Evolutionary conservation across 1,140 invertebrate species (phyloP), one percentile per base, ranked within the genome.

Genomic region (Pissodes strobi): DNA sequence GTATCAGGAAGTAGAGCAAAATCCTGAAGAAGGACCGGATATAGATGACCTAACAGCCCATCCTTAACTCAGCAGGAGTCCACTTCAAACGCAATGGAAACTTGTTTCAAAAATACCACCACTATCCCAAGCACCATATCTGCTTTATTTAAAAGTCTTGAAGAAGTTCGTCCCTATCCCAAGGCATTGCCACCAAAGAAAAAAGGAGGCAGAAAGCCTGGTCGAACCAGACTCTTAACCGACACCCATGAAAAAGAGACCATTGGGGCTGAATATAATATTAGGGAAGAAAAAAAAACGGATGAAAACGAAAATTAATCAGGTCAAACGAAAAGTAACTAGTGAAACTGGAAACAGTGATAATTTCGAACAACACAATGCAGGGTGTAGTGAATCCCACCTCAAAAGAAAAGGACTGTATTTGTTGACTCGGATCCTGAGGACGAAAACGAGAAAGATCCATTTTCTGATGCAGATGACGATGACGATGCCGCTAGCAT

Each of bases 141-240:
- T 49, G 43, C 23, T 64, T 19, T 51, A 61, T 52, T 61, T 30
- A 61, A 59, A 59, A 61, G 57, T 17, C 55, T 51, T 10, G 53
- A 64, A 57, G 19, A 48, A 46, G 34, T 64, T 37, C 41, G 23
- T 48, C 62, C 43, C n/a, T n/a, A n/a, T n/a, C n/a, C n/a, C n/a
- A n/a, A n/a, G n/a, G n/a, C n/a, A n/a, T n/a, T n/a, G n/a, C n/a
- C n/a, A n/a, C n/a, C n/a, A n/a, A n/a, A n/a, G n/a, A n/a, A n/a
- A n/a, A n/a, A n/a, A n/a, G n/a, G n/a, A n/a, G n/a, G n/a, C n/a
- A n/a, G n/a, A n/a, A n/a, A n/a, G n/a, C n/a, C n/a, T n/a, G n/a
- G n/a, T n/a, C n/a, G n/a, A n/a, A n/a, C n/a, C n/a, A n/a, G n/a
- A n/a, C n/a, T n/a, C n/a, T n/a, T n/a, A n/a, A n/a, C n/a, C n/a